Evolutionary conservation across 1,140 invertebrate species (phyloP), one percentile per base, ranked within the genome.

Genomic region (Brachionus paranguensis): DNA sequence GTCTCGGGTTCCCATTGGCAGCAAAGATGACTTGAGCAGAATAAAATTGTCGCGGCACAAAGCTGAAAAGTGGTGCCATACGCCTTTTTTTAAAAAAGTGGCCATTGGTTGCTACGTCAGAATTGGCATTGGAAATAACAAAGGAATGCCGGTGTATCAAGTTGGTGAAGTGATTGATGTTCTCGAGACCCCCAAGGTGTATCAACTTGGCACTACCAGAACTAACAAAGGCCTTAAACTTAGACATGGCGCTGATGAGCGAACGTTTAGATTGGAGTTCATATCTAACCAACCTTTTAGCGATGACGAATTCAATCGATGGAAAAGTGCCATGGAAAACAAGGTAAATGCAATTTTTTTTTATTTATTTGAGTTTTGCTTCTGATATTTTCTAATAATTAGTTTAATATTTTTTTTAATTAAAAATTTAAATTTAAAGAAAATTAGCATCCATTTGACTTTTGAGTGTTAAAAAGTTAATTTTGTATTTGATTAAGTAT

Each of bases 251-350:
- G 91, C 92, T 0, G 94, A 97, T 85, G 95, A 97, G 88, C 90
- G 95, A 37, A 95, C 97, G 0, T 99, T 98, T 88, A 90, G 96
- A 41, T 90, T 99, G 76, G 96, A 98, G 88, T 99, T 97, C 89
- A 94, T 99, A n/a, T 98, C 96, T 4, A 99, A 99, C 91, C 93
- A 94, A 65, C 94, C 96, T 86, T 98, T 98, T 87, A 93, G 94
- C 0, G 94, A 97, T 24, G 93, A 92, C 3, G 97, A 99, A 89
- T 99, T 96, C 88, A 91, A 92, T 47, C 96, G 97, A 88, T 99
- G 96, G 96, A 92, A 93, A 86, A 93, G 95, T 86, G 92, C 94
- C 0, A 95, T 96, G 88, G 91, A 91, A 41, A 89, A 93, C 1
- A 92, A 94, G 55, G 93, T 93, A 24, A 60, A 20, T 60, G 8